Percentiles rank a stretch among this genome's conserved stretches.
phyloP scores from a whole-genome alignment of 2,888 invertebrate genomes.

The Chrysolina oricalcia region DNA sequence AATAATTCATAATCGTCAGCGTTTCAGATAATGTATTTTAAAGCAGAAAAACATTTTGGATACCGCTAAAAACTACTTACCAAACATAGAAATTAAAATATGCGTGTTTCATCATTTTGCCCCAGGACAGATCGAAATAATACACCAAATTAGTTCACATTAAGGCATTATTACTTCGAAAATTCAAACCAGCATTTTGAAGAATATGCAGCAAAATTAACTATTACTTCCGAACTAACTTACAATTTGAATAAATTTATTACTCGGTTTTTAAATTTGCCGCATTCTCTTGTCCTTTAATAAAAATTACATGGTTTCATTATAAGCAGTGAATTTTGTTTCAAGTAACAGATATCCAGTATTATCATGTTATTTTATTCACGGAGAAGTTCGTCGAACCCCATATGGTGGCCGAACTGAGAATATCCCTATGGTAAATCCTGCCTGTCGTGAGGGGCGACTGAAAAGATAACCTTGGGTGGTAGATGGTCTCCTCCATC shows the following conservation, averaged over 20 bases:
- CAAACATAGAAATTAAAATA: conserved; percentile 12
- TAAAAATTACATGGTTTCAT: conserved; percentile 15
- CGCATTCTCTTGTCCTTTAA: conserved; percentile 15
- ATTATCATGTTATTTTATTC: conserved; percentile 11
- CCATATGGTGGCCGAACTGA: too few species aligned
- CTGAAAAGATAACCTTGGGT: too few species aligned
- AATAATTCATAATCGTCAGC: too few species aligned
- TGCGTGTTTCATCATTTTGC: conserved; percentile 21
- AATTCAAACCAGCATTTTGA: background rate
- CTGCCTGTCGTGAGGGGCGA: too few species aligned
- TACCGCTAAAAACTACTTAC: background rate
- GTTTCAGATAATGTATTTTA: too few species aligned
- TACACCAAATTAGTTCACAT: conserved; percentile 9
- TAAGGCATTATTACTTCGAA: conserved; percentile 8
- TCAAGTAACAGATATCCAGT: background rate
- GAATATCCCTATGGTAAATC: background rate
- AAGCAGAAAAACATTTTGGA: too few species aligned
- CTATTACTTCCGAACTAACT: background rate
- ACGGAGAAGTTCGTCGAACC: background rate
- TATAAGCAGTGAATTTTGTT: background rate
- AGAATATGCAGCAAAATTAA: conserved; percentile 11
- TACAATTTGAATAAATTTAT: conserved; percentile 26
- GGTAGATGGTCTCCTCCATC: too few species aligned
- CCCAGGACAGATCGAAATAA: conserved; percentile 20
- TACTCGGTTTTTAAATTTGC: conserved; percentile 12